Evolutionary conservation across 2,888 invertebrate species (phyloP), one percentile per base, ranked within the genome.

Genomic region (Hydrotaea cyrtoneurina): DNA sequence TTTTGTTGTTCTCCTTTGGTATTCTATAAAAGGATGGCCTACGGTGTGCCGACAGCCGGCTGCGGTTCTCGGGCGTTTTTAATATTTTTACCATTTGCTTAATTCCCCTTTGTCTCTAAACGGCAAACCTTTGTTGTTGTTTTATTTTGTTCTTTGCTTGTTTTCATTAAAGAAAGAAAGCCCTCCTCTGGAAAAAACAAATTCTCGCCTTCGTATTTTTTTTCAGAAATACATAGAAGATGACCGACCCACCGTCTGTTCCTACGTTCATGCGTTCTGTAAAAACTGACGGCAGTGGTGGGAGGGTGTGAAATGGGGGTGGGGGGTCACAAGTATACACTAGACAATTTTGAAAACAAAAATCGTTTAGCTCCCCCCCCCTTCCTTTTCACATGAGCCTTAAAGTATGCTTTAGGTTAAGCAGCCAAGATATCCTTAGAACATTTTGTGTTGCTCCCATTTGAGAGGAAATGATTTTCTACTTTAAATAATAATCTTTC

Each of bases 401-500:
- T n/a, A 69, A 50, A 69, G 69, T 50, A 69, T 69, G 19, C 69
- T 69, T n/a, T 36, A 64, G 39, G 39, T 39, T 39, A 39, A 39
- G 39, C 39, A 39, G 11, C 39, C 4, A 39, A 39, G 36, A 11
- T 26, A 39, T 64, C 62, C 17, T 64, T 17, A 64, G n/a, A 66
- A 66, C 19, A 66, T 39, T 19, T 19, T 2, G 7, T 4, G 21
- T 21, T 50, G n/a, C 1, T 50, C 50, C 50, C 2, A 64, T 15
- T n/a, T 64, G 31, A 43, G 43, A 53, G n/a, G 31, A 50, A 69
- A 53, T 71, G 31, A 71, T 53, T 71, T 71, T 71, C 50, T 50
- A 53, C 50, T 50, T 71, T 71, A 71, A 71, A n/a, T 71, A 71
- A n/a, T 71, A 71, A 71, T 71, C 53, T 71, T 26, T 17, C 71